Base-by-base conservation (phyloP, 1,140 invertebrate species). In the Scylla paramamosain region DNA sequence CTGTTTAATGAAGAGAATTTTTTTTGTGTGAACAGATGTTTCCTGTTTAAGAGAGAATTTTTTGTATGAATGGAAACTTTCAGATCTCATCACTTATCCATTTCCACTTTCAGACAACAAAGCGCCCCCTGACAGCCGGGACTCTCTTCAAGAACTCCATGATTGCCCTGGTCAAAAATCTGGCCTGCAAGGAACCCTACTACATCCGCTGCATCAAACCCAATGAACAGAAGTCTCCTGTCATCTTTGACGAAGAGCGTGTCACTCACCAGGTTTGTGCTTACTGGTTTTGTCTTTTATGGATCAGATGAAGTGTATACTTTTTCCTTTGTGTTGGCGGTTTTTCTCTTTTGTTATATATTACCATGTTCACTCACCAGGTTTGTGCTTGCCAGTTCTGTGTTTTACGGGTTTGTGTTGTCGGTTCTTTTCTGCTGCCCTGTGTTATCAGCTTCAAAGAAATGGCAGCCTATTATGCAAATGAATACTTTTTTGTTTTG, bases 181-280 rank as follows among this genome's bases (percentile, higher is more conserved):
- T 99, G 96, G 98, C 98, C 14, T 98, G 98, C 96, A 99, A 99
- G 97, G 99, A 99, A 96, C 99, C 99, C 0, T 99, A 99, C 97
- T 99, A 99, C 97, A 98, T 99, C n/a, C 98, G 99, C 86, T 99
- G 99, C 97, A 97, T 99, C 96, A 99, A 99, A 97, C 99, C 99
- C 16, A 99, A 99, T 97, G 98, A 99, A 96, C 97, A 98, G 12
- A 99, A 99, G 97, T 98, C 98, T 88, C 98, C 99, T 0, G 97
- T 97, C 93, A 97, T 98, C 46, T 98, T 99, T 97, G 98, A 99
- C 96, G 96, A 97, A 32, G 96, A 96, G 97, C 98, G 99, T 96
- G 98, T 99, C 0, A 97, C 98, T 95, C 99, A 99, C 97, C 99
- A 99, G 97, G 98, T 99, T 25, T 83, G 95, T 29, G 32, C 0